A percentile compares a stretch with the other conserved stretches of the same genome.
Conservation (phyloP, 2,888 invertebrate genomes). For the Agonopterix subpropinquella region DNA sequence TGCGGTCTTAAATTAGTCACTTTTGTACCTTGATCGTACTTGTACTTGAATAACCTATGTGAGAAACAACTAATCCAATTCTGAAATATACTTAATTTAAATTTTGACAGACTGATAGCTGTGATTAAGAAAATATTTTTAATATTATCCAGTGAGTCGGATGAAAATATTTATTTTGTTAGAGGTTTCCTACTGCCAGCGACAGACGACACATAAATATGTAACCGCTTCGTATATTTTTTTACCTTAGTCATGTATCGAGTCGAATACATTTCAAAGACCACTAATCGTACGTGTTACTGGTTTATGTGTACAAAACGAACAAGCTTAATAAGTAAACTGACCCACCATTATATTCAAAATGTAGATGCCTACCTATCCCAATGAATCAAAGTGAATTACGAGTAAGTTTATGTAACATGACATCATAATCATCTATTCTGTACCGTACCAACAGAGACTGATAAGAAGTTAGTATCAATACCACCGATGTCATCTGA, state of each 20-base stretch:
- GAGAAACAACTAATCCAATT: conserved; percentile 70
- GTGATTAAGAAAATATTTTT: conserved; percentile 76
- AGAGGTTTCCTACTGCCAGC: conserved; percentile 69
- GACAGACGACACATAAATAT: conserved; percentile 47
- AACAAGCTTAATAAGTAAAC: conserved; percentile 51
- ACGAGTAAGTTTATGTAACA: conserved; percentile 20
- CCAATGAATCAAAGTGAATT: conserved; percentile 28
- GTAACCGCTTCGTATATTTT: conserved; percentile 54
- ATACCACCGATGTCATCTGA: conserved; percentile 70
- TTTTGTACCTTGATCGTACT: conserved; percentile 69
- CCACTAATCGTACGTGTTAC: conserved; percentile 30
- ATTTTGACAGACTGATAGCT: conserved; percentile 76
- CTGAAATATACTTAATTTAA: conserved; percentile 77
- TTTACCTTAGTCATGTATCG: conserved; percentile 49
- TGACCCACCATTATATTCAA: conserved; percentile 39
- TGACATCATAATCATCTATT: conserved; percentile 31
- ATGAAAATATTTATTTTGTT: conserved; percentile 73
- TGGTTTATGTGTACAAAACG: conserved; percentile 48
- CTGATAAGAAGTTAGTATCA: conserved; percentile 48
- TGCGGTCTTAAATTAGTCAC: conserved; percentile 71
- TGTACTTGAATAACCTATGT: conserved; percentile 67
- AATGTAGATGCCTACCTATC: conserved; percentile 30
- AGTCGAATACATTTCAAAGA: conserved; percentile 33
- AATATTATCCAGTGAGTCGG: conserved; percentile 76
- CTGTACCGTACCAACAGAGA: conserved; percentile 34